These are phyloP conservation scores for Apamea crenata DNA, from an alignment of 2,888 invertebrate species.

Conservation along the genomic window DNA sequence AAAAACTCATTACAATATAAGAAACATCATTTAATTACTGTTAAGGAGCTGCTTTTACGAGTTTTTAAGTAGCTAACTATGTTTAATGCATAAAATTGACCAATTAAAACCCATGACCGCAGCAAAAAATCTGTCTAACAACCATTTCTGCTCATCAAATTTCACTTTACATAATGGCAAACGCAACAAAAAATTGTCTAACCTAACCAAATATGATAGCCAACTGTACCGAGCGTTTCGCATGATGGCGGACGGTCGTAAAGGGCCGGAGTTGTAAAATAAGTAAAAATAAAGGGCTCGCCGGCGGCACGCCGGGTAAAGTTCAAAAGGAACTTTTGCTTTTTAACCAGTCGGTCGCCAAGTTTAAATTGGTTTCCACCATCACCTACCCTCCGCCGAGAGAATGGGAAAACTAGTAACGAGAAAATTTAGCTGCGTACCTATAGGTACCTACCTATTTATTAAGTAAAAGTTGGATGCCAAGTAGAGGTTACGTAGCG, in stretches of 20 bases:
- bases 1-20: conserved; percentile 33
- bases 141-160: conserved; percentile 52
- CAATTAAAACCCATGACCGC: conserved; percentile 50
- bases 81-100: conserved; percentile 24
- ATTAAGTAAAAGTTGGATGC: conserved; percentile 68
- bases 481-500: conserved; percentile 26
- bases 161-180: conserved; percentile 60
- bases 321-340: conserved; percentile 86
- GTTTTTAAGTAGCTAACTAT: conserved; percentile 29
- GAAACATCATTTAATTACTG: conserved; percentile 35
- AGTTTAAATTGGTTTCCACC: conserved; percentile 88
- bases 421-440: conserved; percentile 76
- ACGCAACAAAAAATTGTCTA: conserved; percentile 62
- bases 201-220: conserved; percentile 72
- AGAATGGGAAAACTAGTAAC: conserved; percentile 84
- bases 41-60: conserved; percentile 29
- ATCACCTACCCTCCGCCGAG: conserved; percentile 74
- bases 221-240: conserved; percentile 76
- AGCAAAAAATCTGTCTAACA: conserved; percentile 35
- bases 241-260: conserved; percentile 82
- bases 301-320: conserved; percentile 78
- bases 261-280: conserved; percentile 83
- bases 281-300: conserved; percentile 84
- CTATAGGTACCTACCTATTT: conserved; percentile 70
- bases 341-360: conserved; percentile 87